Evolutionary conservation across 2,888 invertebrate species (phyloP), one percentile per base, ranked within the genome.

Genomic region (Dyspetes luteomarginatus): DNA sequence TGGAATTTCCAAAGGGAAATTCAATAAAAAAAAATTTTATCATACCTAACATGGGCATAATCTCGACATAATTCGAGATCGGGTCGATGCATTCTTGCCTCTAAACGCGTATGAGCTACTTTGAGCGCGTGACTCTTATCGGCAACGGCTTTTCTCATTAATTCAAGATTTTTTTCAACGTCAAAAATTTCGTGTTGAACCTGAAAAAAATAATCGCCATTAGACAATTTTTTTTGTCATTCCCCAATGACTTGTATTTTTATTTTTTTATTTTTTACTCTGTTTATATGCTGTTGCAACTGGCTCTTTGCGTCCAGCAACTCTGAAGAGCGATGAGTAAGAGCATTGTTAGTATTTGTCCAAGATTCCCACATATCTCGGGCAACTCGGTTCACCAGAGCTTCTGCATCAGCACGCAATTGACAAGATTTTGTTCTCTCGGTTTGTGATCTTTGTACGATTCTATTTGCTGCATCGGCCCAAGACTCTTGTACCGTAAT

Each of bases 141-240:
- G 86, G 96, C 95, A 86, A 98, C 97, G 0, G 97, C 96, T 93
- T 98, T 98, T 90, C 97, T 96, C 87, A 98, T 92, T 82, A 98
- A 92, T 91, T 97, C 97, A 89, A 98, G 95, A 88, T 97, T 96
- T 93, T 97, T 98, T 93, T 98, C 98, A 89, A 97, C 94, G 90
- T 98, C 98, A 91, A 97, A 98, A 87, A 98, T 95, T 93, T 98
- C 98, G 92, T 98, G 98, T 89, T 98, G 97, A 43, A 97, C 94
- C 96, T 97, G 86, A 45, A 84, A 82, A 45, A 36, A 36, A 9
- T 36, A 2, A 36, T 36, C 7, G 3, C 30, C 30, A 30, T 30
- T 4, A 4, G 45, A 17, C 12, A 17, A 17, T 45, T 0, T 17
- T 5, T 5, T 15, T 15, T 15, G 15, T 15, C 15, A 15, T 45